Evolutionary conservation across 2,888 invertebrate genomes (phyloP), one percentile per base, ranked within the genome.

Genomic region (Drosophila rellima): DNA sequence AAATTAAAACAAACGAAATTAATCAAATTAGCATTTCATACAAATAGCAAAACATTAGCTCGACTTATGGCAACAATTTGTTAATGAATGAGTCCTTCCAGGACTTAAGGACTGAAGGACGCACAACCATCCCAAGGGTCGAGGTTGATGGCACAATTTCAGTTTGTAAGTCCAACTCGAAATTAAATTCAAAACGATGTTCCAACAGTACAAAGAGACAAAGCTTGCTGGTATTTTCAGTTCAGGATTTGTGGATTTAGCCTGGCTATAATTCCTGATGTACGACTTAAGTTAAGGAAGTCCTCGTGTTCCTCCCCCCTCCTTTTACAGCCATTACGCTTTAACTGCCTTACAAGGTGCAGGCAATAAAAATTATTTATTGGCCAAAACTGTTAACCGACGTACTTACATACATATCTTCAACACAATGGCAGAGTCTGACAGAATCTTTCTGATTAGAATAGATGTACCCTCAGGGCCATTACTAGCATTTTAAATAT

Each of bases 21-120:
- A 80, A 85, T 83, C 80, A 83, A 90, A 88, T 90, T 90, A 90
- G 80, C 82, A 84, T 90, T 89, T 85, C 71, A 76, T 80, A 78
- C 74, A 83, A 88, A 84, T 81, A 82, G 78, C 82, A 79, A 83
- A 77, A 80, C 77, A 88, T 91, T 90, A 80, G 29, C 74, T 44
- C 61, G 54, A 78, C 79, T 78, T 74, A 90, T 79, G 70, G 70
- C 77, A 61, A 62, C 75, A 77, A 90, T 90, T 90, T 90, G 84
- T 90, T 79, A 73, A 68, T 65, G 62, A 48, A 42, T 39, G 31
- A 17, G 26, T 37, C 35, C 39, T 15, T 31, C n/a, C 29, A 10
- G 26, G 7, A 26, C 26, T 26, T 1, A 33, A 13, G 17, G 6
- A 31, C 10, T 11, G 23, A 55, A 7, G 40, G 18, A 51, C 20